Evolutionary conservation across 2,888 invertebrate species (phyloP), one percentile per base, ranked within the genome.

Genomic region (Drosophila anomelani): DNA sequence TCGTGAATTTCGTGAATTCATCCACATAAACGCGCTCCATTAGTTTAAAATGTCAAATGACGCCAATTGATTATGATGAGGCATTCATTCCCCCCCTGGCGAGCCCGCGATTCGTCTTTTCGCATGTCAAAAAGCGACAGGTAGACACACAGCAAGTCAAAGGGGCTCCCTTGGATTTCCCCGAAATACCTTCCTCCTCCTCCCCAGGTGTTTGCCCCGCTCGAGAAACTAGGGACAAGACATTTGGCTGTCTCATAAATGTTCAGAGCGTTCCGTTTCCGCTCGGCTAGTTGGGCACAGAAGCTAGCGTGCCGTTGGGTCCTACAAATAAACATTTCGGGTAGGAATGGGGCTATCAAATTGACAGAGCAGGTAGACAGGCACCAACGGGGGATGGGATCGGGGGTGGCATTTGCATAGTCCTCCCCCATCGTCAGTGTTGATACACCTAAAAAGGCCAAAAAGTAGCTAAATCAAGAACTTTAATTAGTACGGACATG

Each of bases 11-110:
- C 47, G 29, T 23, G n/a, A 32, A 36, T 15, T 5, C 34, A 34
- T 7, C 20, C 54, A 43, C 54, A 64, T 74, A 54, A 58, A 73
- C 72, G 15, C 1, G 36, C 53, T 41, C 53, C 46, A 78, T 80
- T 81, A 78, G 83, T 81, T 78, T 78, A 79, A 85, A 89, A 89
- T 87, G 85, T 88, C 85, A 87, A 88, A 83, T 80, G 83, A 89
- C 88, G 85, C 85, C 88, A 88, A 87, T 89, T 86, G 89, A 86
- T 88, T 86, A 88, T 87, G 87, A 85, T 73, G 82, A 81, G 79
- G 63, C 36, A 63, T 36, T 49, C 26, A 12, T 56, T 36, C 53
- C 66, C 55, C 64, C 29, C 51, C 41, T 62, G 69, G 68, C 39
- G 17, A 39, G 76, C 70, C 39, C 67, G 74, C 76, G 75, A 81